Base-by-base conservation (phyloP, 2,797 vertebrate species). In the Aviceda leuphotes region DNA sequence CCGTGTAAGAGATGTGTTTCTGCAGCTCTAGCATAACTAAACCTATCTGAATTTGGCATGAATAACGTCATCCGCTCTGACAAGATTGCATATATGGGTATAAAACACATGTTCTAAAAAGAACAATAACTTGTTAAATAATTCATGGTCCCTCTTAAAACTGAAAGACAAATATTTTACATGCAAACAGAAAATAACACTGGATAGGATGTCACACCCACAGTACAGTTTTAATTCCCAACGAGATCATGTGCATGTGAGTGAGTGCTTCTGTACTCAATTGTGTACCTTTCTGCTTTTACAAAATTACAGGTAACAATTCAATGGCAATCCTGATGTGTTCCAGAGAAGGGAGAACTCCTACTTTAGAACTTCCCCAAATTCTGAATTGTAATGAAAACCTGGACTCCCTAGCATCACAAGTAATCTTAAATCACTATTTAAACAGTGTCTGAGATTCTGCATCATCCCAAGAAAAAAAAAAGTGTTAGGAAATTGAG, bases 241-340 rank as follows among this genome's bases (percentile, higher is more conserved):
- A 1, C 52, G 33, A 87, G 54, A 19, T 65, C 56, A 85, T 9
- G 14, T 49, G 15, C 22, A 52, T 5, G 5, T 41, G 15, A 76
- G 8, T 6, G 3, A 73, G 30, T 33, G 22, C 13, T 49, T 85
- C 31, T 31, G 14, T 43, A 43, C 9, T 56, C 71, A 88, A 52
- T 49, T 49, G 15, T 0, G 0, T 41, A 37, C n/a, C 5, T 83
- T 85, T 73, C 59, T 73, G 39, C 21, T 82, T 90, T 76, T 50
- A 68, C 66, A 94, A 85, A 72, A 85, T 87, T 84, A 78, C 76
- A 98, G 96, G 25, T 35, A 97, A 96, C 26, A n/a, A 6, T 83
- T 93, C 97, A 70, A 66, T 22, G 77, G 96, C 95, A 84, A 94
- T 67, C 8, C 1, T 4, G 7, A 59, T 94, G 26, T 98, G 96